These are phyloP conservation scores for Melanchra persicariae DNA, from an alignment of 2,888 invertebrate genomes.

Conservation along the genomic window DNA sequence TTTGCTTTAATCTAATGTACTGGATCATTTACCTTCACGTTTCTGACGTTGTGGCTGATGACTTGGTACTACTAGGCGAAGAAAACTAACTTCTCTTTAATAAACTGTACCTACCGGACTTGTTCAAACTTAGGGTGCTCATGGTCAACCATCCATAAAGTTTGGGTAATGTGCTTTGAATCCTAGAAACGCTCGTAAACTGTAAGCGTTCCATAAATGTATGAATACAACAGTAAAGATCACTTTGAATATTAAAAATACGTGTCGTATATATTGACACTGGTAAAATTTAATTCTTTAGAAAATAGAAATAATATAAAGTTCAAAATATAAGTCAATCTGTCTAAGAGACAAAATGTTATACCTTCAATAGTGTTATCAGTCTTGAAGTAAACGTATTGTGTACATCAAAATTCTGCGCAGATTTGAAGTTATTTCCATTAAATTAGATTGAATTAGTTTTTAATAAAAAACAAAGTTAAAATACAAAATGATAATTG, in stretches of 20 bases:
- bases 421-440: conserved; percentile 7
- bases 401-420: conserved; percentile 21
- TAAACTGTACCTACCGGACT: conserved; percentile 51
- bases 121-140: conserved; percentile 65
- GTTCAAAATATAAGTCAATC: conserved; percentile 69
- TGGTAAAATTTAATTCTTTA: conserved; percentile 63
- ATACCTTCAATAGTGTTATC: conserved; percentile 51
- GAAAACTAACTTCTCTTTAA: conserved; percentile 72
- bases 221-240: conserved; percentile 58
- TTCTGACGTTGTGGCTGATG: conserved; percentile 98
- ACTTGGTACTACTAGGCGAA: conserved; percentile 94
- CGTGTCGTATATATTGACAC: conserved; percentile 67
- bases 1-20: conserved; percentile 99
- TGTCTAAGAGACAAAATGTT: conserved; percentile 57
- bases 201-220: conserved; percentile 62
- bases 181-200: conserved; percentile 61
- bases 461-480: conserved; percentile 23
- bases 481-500: conserved; percentile 17
- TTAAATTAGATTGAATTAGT: conserved; percentile 26
- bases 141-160: conserved; percentile 66
- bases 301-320: conserved; percentile 60
- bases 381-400: conserved; percentile 25
- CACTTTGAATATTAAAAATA: conserved; percentile 60
- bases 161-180: conserved; percentile 64
- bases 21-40: conserved; percentile 99